Conservation (phyloP, 2,797 vertebrate genomes). For the Otolemur crassicaudatus region DNA sequence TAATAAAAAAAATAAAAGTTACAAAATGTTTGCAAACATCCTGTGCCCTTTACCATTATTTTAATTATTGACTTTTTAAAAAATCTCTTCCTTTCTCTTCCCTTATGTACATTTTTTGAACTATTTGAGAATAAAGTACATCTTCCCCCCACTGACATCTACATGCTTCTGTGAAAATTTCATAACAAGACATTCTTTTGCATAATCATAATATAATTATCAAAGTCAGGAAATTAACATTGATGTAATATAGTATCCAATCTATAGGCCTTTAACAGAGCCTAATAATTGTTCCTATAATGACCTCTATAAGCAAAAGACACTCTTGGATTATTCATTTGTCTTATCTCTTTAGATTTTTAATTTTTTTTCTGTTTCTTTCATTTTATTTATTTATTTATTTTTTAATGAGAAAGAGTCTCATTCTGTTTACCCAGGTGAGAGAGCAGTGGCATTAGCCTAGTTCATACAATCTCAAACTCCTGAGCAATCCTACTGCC, state of each 20-base stretch:
- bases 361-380: not conserved
- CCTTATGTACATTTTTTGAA: not conserved
- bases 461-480: too few relatives aligned
- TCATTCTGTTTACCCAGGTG: too few relatives aligned
- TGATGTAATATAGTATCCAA: not conserved
- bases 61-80: not conserved
- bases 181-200: not conserved
- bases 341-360: not conserved
- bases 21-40: not conserved
- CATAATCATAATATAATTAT: not conserved
- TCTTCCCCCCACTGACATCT: not conserved
- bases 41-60: not conserved
- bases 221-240: not conserved
- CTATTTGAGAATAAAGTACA: not conserved
- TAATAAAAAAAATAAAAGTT: not conserved
- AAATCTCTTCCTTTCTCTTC: not conserved
- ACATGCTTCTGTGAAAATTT: not conserved
- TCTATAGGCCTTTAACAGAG: not conserved
- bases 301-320: not conserved
- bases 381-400: too few relatives aligned
- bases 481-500: too few relatives aligned
- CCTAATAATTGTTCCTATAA: not conserved
- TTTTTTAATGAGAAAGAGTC: too few relatives aligned
- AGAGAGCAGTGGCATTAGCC: too few relatives aligned
- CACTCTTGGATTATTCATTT: not conserved